Percentiles rank a stretch among this genome's conserved stretches.
These are phyloP conservation scores for Poeciliopsis presidionis DNA, from an alignment of 2,797 vertebrate species.

Conservation along the genomic window DNA sequence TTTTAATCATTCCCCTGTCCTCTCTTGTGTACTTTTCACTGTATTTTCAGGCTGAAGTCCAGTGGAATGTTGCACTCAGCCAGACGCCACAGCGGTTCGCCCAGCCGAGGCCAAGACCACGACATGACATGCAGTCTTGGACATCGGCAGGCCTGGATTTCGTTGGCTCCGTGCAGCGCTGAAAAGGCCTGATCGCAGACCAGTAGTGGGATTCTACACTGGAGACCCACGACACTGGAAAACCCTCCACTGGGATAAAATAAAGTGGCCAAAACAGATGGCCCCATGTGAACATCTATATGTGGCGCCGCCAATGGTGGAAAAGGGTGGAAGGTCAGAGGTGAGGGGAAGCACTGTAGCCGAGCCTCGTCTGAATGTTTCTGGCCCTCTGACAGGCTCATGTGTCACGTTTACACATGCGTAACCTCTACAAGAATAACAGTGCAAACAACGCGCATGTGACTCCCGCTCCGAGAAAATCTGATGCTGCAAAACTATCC, in stretches of 20 bases:
- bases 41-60: constrained; percentile 29
- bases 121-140: constrained; percentile 18
- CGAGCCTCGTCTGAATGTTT: constrained; percentile 43
- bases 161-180: constrained; percentile 12
- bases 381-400: constrained; percentile 26
- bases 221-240: constrained; percentile 10
- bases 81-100: constrained; percentile 11
- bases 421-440: constrained; percentile 6
- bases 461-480: not conserved
- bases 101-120: constrained; percentile 13
- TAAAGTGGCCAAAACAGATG: constrained; percentile 27
- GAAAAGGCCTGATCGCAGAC: constrained; percentile 1
- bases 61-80: constrained; percentile 21
- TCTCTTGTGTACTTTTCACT: constrained; percentile 37
- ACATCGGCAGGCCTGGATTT: constrained; percentile 11
- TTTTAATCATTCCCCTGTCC: constrained; percentile 42
- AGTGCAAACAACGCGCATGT: not conserved
- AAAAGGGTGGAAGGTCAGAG: constrained; percentile 62
- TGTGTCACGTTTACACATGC: constrained; percentile 18
- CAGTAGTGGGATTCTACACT: constrained; percentile 26
- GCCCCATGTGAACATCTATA: constrained; percentile 64
- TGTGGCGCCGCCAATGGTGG: constrained; percentile 49
- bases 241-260: constrained; percentile 33
- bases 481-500: not conserved
- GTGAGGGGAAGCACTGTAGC: constrained; percentile 61